Evolutionary conservation across 2,888 invertebrate species (phyloP), one percentile per base, ranked within the genome.

Genomic region (Aspidiotus destructor): DNA sequence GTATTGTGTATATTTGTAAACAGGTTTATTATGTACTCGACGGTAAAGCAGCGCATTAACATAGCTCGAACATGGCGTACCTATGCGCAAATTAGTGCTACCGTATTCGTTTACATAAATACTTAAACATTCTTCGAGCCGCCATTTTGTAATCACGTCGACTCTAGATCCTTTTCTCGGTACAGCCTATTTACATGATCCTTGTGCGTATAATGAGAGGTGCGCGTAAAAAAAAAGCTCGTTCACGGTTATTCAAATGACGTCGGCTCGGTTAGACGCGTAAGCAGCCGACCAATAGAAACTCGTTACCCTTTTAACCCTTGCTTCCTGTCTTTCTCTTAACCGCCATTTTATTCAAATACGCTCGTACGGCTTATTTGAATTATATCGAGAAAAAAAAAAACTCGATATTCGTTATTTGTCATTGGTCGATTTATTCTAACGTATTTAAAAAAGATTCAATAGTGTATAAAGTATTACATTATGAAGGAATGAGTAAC

Each of bases 291-390:
- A 58, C 28, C 58, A 58, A 58, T 28, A 13, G 9, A 42, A 17
- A 15, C 57, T 60, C 42, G 8, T 57, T 10, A 40, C 16, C 58
- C 40, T 28, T 58, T 40, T 28, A 67, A 48, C 57, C 58, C 58
- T 58, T 58, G 17, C 60, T 42, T 28, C 55, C 58, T 17, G 42
- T 9, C 42, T 42, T 13, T 11, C 17, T 16, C 17, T 13, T 67
- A 67, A 67, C 67, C 67, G 67, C 67, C 67, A 67, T 67, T 67
- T 67, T 67, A 67, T 58, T 67, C 65, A 57, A 65, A 65, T 58
- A 42, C 58, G 57, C 28, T 9, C 41, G 16, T 41, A 40, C 53
- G 16, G 55, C 58, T 65, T 57, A 65, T 65, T 65, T 42, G 42
- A 65, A 65, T 55, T 65, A 65, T 41, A 65, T 42, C n/a, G 16